Conservation (phyloP, 2,888 invertebrate species). For the Drosophila hawaiiensis region DNA sequence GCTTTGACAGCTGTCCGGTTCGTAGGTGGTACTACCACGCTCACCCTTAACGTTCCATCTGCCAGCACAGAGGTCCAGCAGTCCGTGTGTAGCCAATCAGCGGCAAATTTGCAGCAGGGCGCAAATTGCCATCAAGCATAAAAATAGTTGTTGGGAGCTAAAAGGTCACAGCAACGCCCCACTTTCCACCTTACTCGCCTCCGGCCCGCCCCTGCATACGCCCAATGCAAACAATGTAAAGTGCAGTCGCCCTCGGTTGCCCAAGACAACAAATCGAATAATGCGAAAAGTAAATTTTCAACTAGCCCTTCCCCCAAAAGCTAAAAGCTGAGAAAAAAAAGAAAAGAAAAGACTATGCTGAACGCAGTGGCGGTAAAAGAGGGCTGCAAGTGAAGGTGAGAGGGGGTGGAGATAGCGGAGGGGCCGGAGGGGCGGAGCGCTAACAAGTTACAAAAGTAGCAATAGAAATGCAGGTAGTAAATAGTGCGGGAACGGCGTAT, state of each 20-base stretch:
- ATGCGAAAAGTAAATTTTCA: conserved; percentile 81
- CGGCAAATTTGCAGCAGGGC: conserved; percentile 79
- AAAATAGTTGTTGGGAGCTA: conserved; percentile 72
- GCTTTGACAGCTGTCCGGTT: conserved; percentile 72
- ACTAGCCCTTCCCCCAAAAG: conserved; percentile 44
- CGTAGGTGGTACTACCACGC: conserved; percentile 33
- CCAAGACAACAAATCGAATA: conserved; percentile 80
- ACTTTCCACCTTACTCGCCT: neutral
- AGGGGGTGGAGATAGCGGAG: conserved; percentile 18
- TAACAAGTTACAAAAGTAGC: conserved; percentile 81
- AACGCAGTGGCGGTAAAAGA: conserved; percentile 60
- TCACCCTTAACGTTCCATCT: conserved; percentile 10
- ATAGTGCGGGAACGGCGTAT: conserved; percentile 60
- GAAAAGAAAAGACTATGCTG: conserved; percentile 7
- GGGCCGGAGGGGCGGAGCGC: conserved; percentile 42
- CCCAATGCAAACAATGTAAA: conserved; percentile 70
- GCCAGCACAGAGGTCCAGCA: conserved; percentile 18
- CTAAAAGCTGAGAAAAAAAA: conserved; percentile 18
- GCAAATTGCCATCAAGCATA: conserved; percentile 79
- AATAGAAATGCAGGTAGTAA: conserved; percentile 81
- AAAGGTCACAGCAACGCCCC: conserved; percentile 51
- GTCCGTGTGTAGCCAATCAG: conserved; percentile 72
- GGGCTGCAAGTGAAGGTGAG: neutral
- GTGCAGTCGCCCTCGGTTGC: conserved; percentile 69
- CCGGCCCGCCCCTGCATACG: conserved; percentile 17